phyloP scores from a whole-genome alignment of 92 coral and sea anemone species.

The Micromussa lordhowensis region DNA sequence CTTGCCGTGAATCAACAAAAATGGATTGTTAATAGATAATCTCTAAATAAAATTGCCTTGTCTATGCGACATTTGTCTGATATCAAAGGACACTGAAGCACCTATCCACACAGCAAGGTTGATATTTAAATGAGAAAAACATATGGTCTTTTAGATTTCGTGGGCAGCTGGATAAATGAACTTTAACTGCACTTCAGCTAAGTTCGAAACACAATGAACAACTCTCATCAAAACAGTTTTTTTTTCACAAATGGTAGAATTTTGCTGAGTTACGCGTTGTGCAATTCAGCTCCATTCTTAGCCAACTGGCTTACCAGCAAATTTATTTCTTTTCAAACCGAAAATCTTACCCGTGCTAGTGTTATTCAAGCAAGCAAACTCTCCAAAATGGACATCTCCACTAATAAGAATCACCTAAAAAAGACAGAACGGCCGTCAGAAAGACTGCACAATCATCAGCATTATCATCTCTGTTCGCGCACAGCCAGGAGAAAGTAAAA shows the following conservation, averaged over 20 bases:
- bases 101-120: neutral
- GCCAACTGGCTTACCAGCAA: neutral
- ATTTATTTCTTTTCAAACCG: neutral
- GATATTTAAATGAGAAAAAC: neutral
- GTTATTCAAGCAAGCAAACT: conserved; percentile 86
- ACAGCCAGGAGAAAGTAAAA: too few species aligned
- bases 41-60: too few species aligned
- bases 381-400: conserved; percentile 99
- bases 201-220: neutral
- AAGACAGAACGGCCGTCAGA: neutral
- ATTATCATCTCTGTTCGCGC: neutral
- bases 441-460: neutral
- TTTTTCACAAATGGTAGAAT: neutral
- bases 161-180: neutral
- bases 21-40: too few species aligned
- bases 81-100: neutral
- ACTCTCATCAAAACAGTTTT: neutral
- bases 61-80: too few species aligned
- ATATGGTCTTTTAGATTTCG: neutral
- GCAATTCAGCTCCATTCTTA: neutral
- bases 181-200: neutral
- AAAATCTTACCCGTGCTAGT: conserved; percentile 81
- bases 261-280: neutral
- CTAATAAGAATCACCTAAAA: conserved; percentile 80
- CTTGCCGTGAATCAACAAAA: too few species aligned